Conservation (phyloP, 2,888 invertebrate genomes). For the Coelopa pilipes region DNA sequence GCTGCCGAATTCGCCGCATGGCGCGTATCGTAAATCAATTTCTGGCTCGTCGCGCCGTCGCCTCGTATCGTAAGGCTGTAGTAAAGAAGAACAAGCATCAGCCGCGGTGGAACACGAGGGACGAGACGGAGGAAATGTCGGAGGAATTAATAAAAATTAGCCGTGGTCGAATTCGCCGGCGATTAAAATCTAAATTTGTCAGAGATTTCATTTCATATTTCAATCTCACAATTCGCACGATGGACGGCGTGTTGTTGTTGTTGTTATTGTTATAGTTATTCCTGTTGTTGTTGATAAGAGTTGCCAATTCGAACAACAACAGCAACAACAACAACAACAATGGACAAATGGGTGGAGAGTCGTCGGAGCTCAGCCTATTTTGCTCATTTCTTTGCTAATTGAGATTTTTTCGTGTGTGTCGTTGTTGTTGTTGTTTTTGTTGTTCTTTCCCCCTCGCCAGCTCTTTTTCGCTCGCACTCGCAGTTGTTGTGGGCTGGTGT, state of each 20-base stretch:
- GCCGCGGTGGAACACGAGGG: too few relatives aligned
- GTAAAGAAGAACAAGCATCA: too few relatives aligned
- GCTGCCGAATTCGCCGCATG: too few relatives aligned
- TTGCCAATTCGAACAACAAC: neutral
- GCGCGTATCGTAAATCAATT: too few relatives aligned
- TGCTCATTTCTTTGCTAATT: conserved; percentile 34
- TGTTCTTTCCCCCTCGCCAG: neutral
- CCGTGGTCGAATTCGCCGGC: too few relatives aligned
- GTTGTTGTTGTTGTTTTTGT: conserved; percentile 35
- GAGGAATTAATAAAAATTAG: too few relatives aligned
- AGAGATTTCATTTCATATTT: neutral
- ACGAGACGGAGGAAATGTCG: too few relatives aligned
- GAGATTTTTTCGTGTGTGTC: conserved; percentile 19
- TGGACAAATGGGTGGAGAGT: conserved; percentile 48
- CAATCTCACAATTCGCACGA: neutral
- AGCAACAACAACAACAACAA: conserved; percentile 1
- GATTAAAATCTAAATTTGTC: neutral
- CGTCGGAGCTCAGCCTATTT: conserved; percentile 41
- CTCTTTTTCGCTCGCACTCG: neutral
- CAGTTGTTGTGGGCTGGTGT: too few relatives aligned
- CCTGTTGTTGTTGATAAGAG: neutral
- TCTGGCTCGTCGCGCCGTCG: too few relatives aligned
- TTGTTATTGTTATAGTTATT: neutral
- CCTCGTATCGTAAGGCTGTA: too few relatives aligned
- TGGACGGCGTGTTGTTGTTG: neutral